A percentile compares a stretch with the other conserved stretches of the same genome.
These are phyloP conservation scores for Tapera naevia DNA, from an alignment of 2,797 vertebrate genomes.

Conservation along the genomic window DNA sequence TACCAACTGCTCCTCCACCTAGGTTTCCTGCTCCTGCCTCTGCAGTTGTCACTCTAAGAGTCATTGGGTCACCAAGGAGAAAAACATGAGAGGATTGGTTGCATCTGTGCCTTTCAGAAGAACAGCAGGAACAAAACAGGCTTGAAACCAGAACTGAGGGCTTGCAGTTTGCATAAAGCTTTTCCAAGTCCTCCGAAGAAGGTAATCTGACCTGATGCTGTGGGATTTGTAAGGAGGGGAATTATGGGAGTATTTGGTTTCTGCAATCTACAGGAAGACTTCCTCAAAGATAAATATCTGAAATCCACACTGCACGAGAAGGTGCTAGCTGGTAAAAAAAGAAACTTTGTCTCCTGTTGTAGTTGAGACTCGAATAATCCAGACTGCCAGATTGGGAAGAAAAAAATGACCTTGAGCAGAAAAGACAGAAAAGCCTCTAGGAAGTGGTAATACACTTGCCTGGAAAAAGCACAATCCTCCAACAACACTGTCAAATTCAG, in stretches of 20 bases:
- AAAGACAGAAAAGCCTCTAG: background rate
- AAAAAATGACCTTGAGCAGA: background rate
- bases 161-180: background rate
- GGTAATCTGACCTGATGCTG: background rate
- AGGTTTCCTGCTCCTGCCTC: background rate
- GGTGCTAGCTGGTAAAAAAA: background rate
- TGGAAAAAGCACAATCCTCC: background rate
- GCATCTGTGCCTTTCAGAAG: background rate
- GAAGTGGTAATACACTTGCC: background rate
- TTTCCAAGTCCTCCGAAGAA: background rate
- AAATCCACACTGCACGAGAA: background rate
- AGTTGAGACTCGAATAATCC: background rate
- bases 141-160: background rate
- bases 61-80: background rate
- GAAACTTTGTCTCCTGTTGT: background rate
- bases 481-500: background rate
- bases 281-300: background rate
- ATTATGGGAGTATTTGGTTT: background rate
- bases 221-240: background rate
- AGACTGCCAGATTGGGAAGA: background rate
- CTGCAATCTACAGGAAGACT: background rate
- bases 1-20: background rate
- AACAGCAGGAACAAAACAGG: accelerated
- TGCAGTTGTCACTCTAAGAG: background rate
- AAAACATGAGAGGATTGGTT: background rate